These are phyloP conservation scores for Cosmorhoe ocellata DNA, from an alignment of 2,888 invertebrate species.

Conservation along the genomic window DNA sequence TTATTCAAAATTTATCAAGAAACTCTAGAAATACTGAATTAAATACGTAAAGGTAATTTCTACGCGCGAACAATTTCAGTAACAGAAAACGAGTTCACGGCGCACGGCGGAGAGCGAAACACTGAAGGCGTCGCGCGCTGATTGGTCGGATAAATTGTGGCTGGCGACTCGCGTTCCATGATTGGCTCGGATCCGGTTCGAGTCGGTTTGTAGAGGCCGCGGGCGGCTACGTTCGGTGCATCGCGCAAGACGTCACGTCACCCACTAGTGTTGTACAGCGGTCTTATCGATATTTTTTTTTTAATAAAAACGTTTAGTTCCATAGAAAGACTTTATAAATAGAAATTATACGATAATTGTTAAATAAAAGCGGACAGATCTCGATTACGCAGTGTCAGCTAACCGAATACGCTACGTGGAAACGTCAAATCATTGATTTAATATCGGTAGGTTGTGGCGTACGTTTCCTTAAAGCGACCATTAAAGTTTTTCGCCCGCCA, in stretches of 20 bases:
- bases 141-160: conserved; percentile 74
- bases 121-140: conserved; percentile 65
- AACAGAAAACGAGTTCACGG: conserved; percentile 51
- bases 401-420: too few species aligned
- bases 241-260: conserved; percentile 48
- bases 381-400: not conserved
- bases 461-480: too few species aligned
- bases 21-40: not conserved
- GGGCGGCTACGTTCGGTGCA: conserved; percentile 73
- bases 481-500: not conserved
- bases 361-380: too few species aligned
- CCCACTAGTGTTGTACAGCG: conserved; percentile 60
- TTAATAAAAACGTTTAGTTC: too few species aligned
- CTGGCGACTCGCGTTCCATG: conserved; percentile 62
- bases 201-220: conserved; percentile 71
- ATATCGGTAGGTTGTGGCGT: too few species aligned
- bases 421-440: too few species aligned
- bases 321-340: too few species aligned
- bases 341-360: too few species aligned
- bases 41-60: conserved; percentile 18
- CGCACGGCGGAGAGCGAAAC: conserved; percentile 51
- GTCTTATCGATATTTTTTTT: conserved; percentile 30
- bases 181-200: conserved; percentile 74
- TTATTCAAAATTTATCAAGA: conserved; percentile 1
- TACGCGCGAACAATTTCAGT: conserved; percentile 44